Base-by-base conservation (phyloP, 2,113 vertebrate species). In the Shinisaurus crocodilurus region DNA sequence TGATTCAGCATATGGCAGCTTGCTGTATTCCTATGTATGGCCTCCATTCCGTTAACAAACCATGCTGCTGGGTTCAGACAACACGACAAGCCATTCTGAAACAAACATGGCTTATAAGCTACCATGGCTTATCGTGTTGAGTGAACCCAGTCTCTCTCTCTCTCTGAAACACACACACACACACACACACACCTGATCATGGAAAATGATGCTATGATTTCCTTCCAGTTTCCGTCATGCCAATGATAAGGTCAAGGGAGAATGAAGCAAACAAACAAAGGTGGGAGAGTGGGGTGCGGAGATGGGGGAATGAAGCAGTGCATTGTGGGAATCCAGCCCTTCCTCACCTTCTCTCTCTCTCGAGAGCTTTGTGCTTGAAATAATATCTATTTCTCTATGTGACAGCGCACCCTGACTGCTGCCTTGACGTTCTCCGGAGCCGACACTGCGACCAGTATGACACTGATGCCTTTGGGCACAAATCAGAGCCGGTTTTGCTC, bases 321-420 rank as follows among this genome's bases (percentile, higher is more conserved):
- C 94, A 94, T 95, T 4, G 23, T 92, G 94, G 96, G 93, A 93
- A 92, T 94, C 92, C 81, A 81, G 27, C 6, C 86, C 88, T 89
- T 88, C 86, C 90, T 88, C 94, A 40, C 8, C 43, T 60, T 23
- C 65, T 23, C n/a, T n/a, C n/a, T 23, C 65, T 23, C 92, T 94
- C 0, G 32, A 1, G 89, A 90, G 94, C 94, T 95, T 92, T 89
- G 95, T 96, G 93, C 96, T 97, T 98, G 97, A 98, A 97, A 98
- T 98, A 96, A 98, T 98, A 98, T 98, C 98, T 97, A 98, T 98
- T 98, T 98, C 98, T 98, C 96, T 97, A 98, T 97, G 97, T 98
- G 98, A 98, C 98, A 98, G 97, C 96, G 92, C 97, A 97, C 97
- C 96, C 94, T 96, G 95, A 97, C 96, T 95, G 95, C 94, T 43